A percentile compares a stretch with the other conserved stretches of the same genome.
phyloP scores from a whole-genome alignment of 2,797 vertebrate species.

The Rousettus madagascariensis region DNA sequence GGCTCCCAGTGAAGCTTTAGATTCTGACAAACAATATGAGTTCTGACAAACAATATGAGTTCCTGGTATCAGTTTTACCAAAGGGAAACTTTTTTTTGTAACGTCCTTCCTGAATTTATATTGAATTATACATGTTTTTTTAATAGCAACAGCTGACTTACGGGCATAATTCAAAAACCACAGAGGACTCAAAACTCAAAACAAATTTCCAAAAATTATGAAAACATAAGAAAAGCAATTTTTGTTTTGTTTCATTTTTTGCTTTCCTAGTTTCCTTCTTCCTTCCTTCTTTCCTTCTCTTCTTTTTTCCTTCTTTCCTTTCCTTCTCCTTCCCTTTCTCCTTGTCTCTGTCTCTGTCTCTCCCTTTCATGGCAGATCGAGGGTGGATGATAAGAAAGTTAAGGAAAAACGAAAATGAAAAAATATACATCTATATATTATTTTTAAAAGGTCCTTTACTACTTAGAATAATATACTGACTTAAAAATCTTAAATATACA shows the following conservation, averaged over 20 bases:
- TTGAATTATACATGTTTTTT: slow-evolving; percentile 7
- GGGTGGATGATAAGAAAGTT: neutral
- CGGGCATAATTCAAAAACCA: slow-evolving; percentile 56
- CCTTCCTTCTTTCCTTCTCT: neutral
- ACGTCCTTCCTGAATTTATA: slow-evolving; percentile 9
- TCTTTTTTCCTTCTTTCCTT: accelerated
- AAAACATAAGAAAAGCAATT: neutral
- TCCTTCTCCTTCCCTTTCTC: neutral
- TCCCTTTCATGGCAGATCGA: neutral
- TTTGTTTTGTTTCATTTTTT: neutral
- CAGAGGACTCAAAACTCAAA: neutral
- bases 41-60: neutral
- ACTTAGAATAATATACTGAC: neutral
- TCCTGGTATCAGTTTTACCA: slow-evolving; percentile 15
- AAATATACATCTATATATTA: neutral
- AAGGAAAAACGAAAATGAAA: neutral
- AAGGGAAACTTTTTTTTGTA: neutral
- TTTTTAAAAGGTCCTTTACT: neutral
- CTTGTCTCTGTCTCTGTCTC: neutral
- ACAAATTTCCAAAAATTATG: slow-evolving; percentile 44
- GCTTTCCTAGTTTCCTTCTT: neutral
- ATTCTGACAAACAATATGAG: neutral
- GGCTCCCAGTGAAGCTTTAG: slow-evolving; percentile 17
- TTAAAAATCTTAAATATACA: slow-evolving; percentile 27
- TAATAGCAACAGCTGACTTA: neutral